Evolutionary conservation across 2,888 invertebrate species (phyloP).

Genomic region (Aphidius colemani): DNA sequence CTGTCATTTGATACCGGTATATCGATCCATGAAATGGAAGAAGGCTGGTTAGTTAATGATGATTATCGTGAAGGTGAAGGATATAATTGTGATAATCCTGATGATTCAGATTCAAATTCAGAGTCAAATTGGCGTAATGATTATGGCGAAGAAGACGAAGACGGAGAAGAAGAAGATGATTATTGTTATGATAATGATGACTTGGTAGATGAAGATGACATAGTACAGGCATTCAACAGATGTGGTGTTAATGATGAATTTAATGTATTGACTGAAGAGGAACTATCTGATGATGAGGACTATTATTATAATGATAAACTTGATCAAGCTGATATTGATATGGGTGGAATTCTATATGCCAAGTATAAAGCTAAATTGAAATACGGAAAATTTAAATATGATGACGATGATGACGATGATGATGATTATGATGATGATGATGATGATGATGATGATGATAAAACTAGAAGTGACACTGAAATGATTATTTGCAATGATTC

Average conservation of each 20-base stretch:
- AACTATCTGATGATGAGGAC: constrained; percentile 61
- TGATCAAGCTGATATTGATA: constrained; percentile 63
- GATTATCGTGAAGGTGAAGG: constrained; percentile 34
- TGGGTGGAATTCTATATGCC: constrained; percentile 71
- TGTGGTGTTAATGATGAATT: constrained; percentile 49
- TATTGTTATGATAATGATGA: constrained; percentile 64
- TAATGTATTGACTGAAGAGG: constrained; percentile 46
- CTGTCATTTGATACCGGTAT: constrained; percentile 60
- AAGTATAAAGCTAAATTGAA: constrained; percentile 66
- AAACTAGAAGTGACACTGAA: constrained; percentile 6
- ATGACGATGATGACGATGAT: constrained; percentile 26
- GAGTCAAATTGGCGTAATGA: constrained; percentile 80
- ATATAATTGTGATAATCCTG: constrained; percentile 46
- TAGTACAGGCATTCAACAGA: constrained; percentile 66
- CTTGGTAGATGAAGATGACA: constrained; percentile 68
- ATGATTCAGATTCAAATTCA: constrained; percentile 75
- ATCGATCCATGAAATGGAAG: constrained; percentile 57
- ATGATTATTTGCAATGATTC: neutral
- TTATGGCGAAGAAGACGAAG: constrained; percentile 57
- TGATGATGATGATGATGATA: constrained; percentile 24
- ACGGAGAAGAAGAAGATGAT: too few species aligned
- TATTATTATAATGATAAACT: constrained; percentile 48
- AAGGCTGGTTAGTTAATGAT: constrained; percentile 56
- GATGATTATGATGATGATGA: neutral
- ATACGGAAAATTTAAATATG: constrained; percentile 28